Percentiles rank a stretch among this genome's conserved stretches.
Conservation (phyloP, 1,140 invertebrate species). For the Scylla paramamosain region DNA sequence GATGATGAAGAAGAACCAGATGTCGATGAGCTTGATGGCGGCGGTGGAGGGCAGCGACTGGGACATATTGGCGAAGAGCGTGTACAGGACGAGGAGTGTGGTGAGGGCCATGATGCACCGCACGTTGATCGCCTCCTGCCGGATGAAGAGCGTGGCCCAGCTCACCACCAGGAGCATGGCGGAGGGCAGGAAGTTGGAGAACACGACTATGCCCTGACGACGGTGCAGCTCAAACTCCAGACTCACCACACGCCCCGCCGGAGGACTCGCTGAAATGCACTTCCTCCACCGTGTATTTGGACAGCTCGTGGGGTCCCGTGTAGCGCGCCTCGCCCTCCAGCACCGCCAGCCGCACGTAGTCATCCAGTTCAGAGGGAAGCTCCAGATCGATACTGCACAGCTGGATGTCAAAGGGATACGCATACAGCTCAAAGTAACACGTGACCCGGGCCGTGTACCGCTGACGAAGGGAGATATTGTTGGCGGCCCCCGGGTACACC, state of each 20-base stretch:
- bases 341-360: conserved; percentile 40
- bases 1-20: conserved; percentile 67
- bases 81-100: conserved; percentile 59
- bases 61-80: conserved; percentile 63
- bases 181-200: conserved; percentile 58
- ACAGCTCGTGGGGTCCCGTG: conserved; percentile 48
- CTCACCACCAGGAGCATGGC: conserved; percentile 60
- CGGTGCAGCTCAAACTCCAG: conserved; percentile 53
- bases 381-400: conserved; percentile 44
- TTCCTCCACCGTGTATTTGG: conserved; percentile 26
- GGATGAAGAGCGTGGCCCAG: conserved; percentile 63
- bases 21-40: conserved; percentile 68
- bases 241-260: conserved; percentile 10
- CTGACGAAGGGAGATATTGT: conserved; percentile 15
- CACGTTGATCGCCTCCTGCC: conserved; percentile 51
- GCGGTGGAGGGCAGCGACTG: conserved; percentile 54
- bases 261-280: background rate
- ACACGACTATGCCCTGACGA: conserved; percentile 49
- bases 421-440: conserved; percentile 67
- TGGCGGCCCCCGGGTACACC: conserved; percentile 48
- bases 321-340: background rate
- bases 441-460: conserved; percentile 44
- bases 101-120: conserved; percentile 59
- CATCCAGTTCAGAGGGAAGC: conserved; percentile 34
- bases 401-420: conserved; percentile 64